Conservation (phyloP, 2,888 invertebrate species). For the Chydorus sphaericus region DNA sequence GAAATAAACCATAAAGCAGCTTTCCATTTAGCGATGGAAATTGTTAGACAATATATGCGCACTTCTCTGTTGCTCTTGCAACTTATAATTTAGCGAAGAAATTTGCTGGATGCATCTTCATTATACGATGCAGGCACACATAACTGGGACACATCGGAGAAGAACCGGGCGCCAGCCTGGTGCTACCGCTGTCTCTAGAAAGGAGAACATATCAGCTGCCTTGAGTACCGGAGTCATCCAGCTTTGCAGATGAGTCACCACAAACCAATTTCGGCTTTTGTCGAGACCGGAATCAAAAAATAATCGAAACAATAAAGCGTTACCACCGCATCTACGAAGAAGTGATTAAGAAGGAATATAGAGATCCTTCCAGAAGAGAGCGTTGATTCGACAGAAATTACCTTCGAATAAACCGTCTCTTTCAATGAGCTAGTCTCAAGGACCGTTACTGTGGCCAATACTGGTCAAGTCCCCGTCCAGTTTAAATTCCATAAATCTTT, state of each 20-base stretch:
- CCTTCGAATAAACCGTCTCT: constrained; percentile 66
- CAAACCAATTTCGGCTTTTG: constrained; percentile 86
- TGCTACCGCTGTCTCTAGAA: constrained; percentile 92
- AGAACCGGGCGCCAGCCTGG: constrained; percentile 91
- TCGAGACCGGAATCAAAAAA: constrained; percentile 59
- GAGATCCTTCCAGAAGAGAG: constrained; percentile 89
- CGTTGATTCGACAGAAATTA: constrained; percentile 70
- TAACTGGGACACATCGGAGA: constrained; percentile 92
- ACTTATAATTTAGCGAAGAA: too few species aligned
- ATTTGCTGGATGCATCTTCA: too few species aligned
- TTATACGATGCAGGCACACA: constrained; percentile 93
- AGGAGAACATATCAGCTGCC: constrained; percentile 61
- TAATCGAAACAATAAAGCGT: constrained; percentile 69
- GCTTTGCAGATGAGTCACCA: constrained; percentile 84
- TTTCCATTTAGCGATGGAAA: too few species aligned
- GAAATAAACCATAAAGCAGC: too few species aligned
- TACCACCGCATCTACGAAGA: constrained; percentile 87
- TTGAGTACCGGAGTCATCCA: constrained; percentile 69
- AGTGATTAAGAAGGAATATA: constrained; percentile 92
- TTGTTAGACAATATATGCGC: too few species aligned
- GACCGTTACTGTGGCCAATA: constrained; percentile 78
- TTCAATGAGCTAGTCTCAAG: constrained; percentile 69
- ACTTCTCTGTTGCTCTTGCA: too few species aligned
- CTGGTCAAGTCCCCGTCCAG: constrained; percentile 77
- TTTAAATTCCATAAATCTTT: too few species aligned